Conservation (phyloP, 2,888 invertebrate species). For the Lithosia quadra region DNA sequence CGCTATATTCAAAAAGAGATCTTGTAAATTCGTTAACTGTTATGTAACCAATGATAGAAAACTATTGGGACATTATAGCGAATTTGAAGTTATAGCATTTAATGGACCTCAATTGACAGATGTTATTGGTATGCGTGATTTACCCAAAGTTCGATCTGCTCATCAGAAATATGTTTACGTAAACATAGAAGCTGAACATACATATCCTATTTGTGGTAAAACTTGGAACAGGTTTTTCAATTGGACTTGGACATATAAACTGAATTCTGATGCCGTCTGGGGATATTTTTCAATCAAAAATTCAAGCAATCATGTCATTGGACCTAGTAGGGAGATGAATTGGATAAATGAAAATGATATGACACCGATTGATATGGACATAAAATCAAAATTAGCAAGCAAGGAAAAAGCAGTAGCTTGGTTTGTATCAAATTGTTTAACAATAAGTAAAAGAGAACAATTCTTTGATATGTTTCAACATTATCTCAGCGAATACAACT, state of each 20-base stretch:
- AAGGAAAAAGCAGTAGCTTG: constrained; percentile 68
- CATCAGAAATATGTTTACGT: constrained; percentile 73
- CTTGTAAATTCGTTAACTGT: constrained; percentile 70
- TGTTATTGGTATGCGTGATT: constrained; percentile 41
- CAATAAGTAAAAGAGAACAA: constrained; percentile 64
- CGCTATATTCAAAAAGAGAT: constrained; percentile 60
- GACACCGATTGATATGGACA: constrained; percentile 49
- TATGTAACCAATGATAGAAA: constrained; percentile 66
- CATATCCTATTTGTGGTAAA: constrained; percentile 63
- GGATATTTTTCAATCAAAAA: constrained; percentile 66
- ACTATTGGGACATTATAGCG: constrained; percentile 57
- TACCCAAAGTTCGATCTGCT: constrained; percentile 55
- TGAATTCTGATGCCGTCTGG: constrained; percentile 72
- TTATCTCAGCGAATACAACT: constrained; percentile 57
- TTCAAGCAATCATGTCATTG: constrained; percentile 58
- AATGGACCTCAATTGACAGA: constrained; percentile 65
- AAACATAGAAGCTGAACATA: constrained; percentile 68
- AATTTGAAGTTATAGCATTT: constrained; percentile 69
- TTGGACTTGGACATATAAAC: constrained; percentile 79
- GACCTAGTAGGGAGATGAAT: constrained; percentile 58
- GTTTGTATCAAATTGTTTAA: constrained; percentile 72
- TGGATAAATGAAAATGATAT: constrained; percentile 59
- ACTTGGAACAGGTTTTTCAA: constrained; percentile 70
- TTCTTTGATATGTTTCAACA: constrained; percentile 56
- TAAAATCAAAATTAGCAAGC: constrained; percentile 48